Conservation (phyloP, 2,113 vertebrate genomes). For the Daboia siamensis region DNA sequence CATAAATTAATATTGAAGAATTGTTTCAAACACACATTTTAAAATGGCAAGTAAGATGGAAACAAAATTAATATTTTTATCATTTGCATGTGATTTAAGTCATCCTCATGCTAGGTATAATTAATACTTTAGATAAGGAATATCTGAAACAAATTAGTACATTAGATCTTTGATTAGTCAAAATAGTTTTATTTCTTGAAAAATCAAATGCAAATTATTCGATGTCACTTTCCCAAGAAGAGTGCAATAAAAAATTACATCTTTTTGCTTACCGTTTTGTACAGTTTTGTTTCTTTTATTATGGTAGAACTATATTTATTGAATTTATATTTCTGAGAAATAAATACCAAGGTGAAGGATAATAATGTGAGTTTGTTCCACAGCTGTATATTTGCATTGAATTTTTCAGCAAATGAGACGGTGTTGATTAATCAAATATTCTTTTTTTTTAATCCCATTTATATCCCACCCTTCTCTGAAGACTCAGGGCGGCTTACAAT, state of each 20-base stretch:
- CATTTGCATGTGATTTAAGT: background rate
- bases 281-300: background rate
- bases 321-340: background rate
- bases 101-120: background rate
- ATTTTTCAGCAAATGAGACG: background rate
- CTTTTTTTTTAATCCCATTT: background rate
- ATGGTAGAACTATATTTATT: background rate
- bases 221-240: background rate
- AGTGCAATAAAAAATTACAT: background rate
- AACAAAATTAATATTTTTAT: background rate
- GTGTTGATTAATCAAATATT: background rate
- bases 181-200: slow-evolving; percentile 3
- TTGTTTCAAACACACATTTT: background rate
- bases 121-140: background rate
- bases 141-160: slow-evolving; percentile 8
- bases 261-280: background rate
- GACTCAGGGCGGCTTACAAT: no score
- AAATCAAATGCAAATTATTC: slow-evolving; percentile 7
- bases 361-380: background rate
- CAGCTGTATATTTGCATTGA: background rate
- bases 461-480: no score
- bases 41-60: background rate
- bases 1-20: background rate
- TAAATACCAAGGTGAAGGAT: background rate
- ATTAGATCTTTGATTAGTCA: slow-evolving; percentile 7